Conservation (phyloP, 2,888 invertebrate genomes). For the Apotomis turbidana region DNA sequence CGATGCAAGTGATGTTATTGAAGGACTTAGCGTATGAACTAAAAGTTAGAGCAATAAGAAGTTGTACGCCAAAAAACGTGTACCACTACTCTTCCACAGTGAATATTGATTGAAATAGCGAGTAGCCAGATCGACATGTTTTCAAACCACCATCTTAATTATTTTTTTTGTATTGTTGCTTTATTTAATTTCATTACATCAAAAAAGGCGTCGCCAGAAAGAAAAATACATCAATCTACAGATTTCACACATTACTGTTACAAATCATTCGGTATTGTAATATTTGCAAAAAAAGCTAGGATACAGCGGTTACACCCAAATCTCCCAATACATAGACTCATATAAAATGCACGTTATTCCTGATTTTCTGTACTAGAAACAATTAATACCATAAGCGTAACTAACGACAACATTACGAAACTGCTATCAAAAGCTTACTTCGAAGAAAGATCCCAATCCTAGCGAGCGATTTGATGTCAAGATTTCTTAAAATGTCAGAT, state of each 20-base stretch:
- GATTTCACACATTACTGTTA: slow-evolving; percentile 56
- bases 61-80: too few relatives aligned
- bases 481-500: not conserved
- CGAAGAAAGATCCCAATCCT: not conserved
- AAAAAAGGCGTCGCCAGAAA: slow-evolving; percentile 61
- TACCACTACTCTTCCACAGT: too few relatives aligned
- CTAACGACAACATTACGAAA: slow-evolving; percentile 2
- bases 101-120: too few relatives aligned
- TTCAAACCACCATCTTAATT: not conserved
- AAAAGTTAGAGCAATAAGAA: too few relatives aligned
- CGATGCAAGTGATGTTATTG: too few relatives aligned
- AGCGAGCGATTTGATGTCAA: not conserved
- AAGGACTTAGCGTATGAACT: too few relatives aligned
- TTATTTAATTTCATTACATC: not conserved
- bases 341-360: slow-evolving; percentile 38
- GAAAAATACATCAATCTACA: slow-evolving; percentile 62
- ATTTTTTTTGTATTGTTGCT: not conserved
- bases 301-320: slow-evolving; percentile 49
- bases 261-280: slow-evolving; percentile 70
- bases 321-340: slow-evolving; percentile 59
- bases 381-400: slow-evolving; percentile 23
- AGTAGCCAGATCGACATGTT: too few relatives aligned
- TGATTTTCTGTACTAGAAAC: slow-evolving; percentile 32
- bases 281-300: slow-evolving; percentile 63
- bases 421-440: not conserved